Percentiles rank a stretch among this genome's conserved stretches.
Evolutionary conservation across 2,113 vertebrate genomes (phyloP).

Genomic region (Chelonoidis abingdonii): DNA sequence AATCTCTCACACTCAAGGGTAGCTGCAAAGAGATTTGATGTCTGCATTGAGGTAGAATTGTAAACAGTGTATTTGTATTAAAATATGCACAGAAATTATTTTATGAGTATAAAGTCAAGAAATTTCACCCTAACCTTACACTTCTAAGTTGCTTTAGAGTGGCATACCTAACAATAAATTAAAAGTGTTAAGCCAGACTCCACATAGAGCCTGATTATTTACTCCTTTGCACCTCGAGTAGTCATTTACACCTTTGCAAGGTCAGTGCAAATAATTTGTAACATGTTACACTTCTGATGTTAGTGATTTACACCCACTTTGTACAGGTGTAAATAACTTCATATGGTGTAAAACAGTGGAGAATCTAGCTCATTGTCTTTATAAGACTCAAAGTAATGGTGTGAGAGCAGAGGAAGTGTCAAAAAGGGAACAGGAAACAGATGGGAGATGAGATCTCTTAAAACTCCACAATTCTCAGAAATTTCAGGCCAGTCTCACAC

Average conservation of each 20-base stretch:
- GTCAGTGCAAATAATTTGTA: neutral
- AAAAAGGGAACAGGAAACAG: slow-evolving; percentile 82
- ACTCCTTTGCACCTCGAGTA: fast-evolving
- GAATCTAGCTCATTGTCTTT: neutral
- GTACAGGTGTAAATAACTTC: neutral
- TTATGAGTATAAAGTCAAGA: neutral
- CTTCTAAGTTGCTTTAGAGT: neutral
- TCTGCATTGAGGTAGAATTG: neutral
- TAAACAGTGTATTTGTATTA: neutral
- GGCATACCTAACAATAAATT: neutral
- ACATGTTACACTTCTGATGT: fast-evolving
- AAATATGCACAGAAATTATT: fast-evolving
- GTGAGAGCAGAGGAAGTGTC: slow-evolving; percentile 35
- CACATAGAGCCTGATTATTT: neutral
- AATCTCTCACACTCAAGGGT: fast-evolving
- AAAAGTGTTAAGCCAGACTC: neutral
- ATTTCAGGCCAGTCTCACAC: slow-evolving; percentile 13
- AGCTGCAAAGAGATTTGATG: neutral
- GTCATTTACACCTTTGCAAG: fast-evolving
- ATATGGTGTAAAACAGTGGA: neutral
- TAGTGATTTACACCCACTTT: fast-evolving
- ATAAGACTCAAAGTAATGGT: neutral
- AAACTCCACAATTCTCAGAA: slow-evolving; percentile 34
- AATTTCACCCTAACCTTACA: neutral
- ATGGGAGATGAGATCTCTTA: slow-evolving; percentile 75